Conservation (phyloP, 2,888 invertebrate species). For the Scelioninae gen. 1 region DNA sequence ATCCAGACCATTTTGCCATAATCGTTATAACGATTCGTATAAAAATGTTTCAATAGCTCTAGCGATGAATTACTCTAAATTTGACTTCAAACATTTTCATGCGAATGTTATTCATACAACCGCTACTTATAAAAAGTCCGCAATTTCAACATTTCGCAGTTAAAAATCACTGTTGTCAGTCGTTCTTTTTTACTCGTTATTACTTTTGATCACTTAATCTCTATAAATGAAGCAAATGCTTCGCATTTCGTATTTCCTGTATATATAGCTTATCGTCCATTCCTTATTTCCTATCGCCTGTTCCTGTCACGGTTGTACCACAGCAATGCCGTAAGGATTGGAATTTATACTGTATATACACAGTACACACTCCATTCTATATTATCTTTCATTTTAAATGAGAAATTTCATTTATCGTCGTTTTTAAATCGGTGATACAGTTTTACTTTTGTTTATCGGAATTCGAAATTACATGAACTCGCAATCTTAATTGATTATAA, state of each 20-base stretch:
- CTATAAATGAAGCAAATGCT: conserved; percentile 37
- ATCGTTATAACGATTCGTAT: too few relatives aligned
- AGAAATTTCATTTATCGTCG: conserved; percentile 45
- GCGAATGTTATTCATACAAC: conserved; percentile 20
- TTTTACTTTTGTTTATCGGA: conserved; percentile 29
- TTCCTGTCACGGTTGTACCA: conserved; percentile 45
- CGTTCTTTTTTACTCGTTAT: conserved; percentile 14
- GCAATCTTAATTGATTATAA: conserved; percentile 32
- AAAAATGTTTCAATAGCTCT: too few relatives aligned
- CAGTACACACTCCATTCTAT: conserved; percentile 43
- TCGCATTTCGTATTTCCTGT: conserved; percentile 39
- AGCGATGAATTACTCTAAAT: conserved; percentile 6
- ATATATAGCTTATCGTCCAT: conserved; percentile 53
- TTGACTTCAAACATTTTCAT: conserved; percentile 11
- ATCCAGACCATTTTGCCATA: too few relatives aligned
- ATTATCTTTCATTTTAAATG: conserved; percentile 55
- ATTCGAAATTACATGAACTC: conserved; percentile 4
- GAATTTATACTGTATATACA: conserved; percentile 46
- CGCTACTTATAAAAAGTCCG: conserved; percentile 1
- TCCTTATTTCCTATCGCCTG: conserved; percentile 53
- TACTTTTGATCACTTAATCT: conserved; percentile 35
- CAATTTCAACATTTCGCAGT: not conserved
- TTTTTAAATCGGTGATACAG: conserved; percentile 23
- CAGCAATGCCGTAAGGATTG: conserved; percentile 46
- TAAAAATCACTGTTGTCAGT: not conserved